These are phyloP conservation scores for Pteromalus puparum DNA, from an alignment of 1,140 invertebrate species.

Conservation along the genomic window DNA sequence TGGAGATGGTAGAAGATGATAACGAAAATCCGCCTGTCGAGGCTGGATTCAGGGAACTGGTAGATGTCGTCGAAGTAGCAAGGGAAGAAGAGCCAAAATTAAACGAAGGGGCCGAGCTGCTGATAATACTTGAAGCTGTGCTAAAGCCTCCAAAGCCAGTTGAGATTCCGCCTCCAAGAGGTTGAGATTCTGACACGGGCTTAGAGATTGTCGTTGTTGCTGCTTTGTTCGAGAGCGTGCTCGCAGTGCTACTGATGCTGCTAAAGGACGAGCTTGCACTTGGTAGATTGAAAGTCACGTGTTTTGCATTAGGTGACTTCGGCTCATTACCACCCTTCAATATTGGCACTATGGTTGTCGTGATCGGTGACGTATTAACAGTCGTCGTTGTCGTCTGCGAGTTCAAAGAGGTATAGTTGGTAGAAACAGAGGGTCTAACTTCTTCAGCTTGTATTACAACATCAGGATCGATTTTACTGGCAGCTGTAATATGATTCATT, in stretches of 20 bases:
- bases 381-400: slow-evolving; percentile 67
- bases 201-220: neutral
- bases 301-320: slow-evolving; percentile 55
- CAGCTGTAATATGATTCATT: slow-evolving; percentile 53
- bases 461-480: slow-evolving; percentile 69
- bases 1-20: slow-evolving; percentile 8
- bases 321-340: slow-evolving; percentile 53
- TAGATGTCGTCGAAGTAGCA: neutral
- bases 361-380: slow-evolving; percentile 68
- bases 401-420: slow-evolving; percentile 58
- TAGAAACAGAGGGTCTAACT: slow-evolving; percentile 52
- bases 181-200: neutral
- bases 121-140: neutral
- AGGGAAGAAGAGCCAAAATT: neutral
- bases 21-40: slow-evolving; percentile 26
- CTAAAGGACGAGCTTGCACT: slow-evolving; percentile 3
- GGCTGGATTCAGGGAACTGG: slow-evolving; percentile 15
- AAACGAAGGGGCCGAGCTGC: neutral
- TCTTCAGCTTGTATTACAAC: slow-evolving; percentile 71
- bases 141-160: slow-evolving; percentile 6
- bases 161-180: neutral
- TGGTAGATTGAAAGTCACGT: slow-evolving; percentile 64
- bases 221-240: neutral
- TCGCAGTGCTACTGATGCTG: neutral
- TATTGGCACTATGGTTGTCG: slow-evolving; percentile 65